Evolutionary conservation across 2,888 invertebrate species (phyloP).

Genomic region (Cartodere bifasciata): DNA sequence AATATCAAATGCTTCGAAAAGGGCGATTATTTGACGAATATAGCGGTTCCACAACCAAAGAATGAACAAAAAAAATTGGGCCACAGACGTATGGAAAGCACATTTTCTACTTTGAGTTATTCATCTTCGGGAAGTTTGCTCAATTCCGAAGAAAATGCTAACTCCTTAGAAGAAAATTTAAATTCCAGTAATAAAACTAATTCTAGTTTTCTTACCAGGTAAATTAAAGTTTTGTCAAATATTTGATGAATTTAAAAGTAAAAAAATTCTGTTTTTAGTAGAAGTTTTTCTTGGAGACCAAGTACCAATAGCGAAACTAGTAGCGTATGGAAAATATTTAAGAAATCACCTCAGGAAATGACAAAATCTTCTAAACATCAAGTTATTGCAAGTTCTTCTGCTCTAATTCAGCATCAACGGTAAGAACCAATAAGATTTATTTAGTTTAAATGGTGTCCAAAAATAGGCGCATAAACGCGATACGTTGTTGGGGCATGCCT

Average conservation of each 20-base stretch:
- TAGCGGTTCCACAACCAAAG: slow-evolving; percentile 9
- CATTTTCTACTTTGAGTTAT: slow-evolving; percentile 58
- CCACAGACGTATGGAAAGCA: slow-evolving; percentile 48
- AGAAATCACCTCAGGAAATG: slow-evolving; percentile 24
- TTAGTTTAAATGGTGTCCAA: too few relatives aligned
- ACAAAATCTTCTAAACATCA: slow-evolving; percentile 25
- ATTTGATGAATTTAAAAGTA: too few relatives aligned
- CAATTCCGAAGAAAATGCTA: slow-evolving; percentile 30
- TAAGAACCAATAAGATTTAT: too few relatives aligned
- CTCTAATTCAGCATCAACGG: slow-evolving; percentile 58
- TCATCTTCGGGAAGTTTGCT: slow-evolving; percentile 47
- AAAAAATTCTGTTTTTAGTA: too few relatives aligned
- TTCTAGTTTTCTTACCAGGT: slow-evolving; percentile 52
- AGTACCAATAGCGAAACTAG: too few relatives aligned
- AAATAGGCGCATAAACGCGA: too few relatives aligned
- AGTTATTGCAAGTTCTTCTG: slow-evolving; percentile 56
- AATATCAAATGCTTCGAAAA: slow-evolving; percentile 16
- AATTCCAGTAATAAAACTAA: slow-evolving; percentile 48
- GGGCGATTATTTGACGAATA: slow-evolving; percentile 8
- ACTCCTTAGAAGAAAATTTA: slow-evolving; percentile 28
- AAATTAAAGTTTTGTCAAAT: too few relatives aligned
- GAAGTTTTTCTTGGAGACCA: too few relatives aligned
- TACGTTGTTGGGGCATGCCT: too few relatives aligned
- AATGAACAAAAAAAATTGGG: slow-evolving; percentile 23
- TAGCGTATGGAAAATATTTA: slow-evolving; percentile 34